Base-by-base conservation (phyloP, 2,888 invertebrate genomes). In the Drosophila anceps region DNA sequence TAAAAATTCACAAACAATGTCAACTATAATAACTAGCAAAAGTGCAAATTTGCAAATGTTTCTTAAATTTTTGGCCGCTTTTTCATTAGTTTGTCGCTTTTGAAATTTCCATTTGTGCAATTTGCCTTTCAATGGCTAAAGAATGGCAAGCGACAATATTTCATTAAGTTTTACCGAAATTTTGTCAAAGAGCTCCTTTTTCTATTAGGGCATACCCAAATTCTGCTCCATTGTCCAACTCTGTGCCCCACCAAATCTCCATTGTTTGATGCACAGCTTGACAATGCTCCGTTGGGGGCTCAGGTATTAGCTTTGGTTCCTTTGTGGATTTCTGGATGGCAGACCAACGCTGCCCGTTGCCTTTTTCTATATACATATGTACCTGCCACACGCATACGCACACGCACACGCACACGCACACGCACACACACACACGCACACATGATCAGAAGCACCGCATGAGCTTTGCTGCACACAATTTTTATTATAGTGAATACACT, bases 281-380 rank as follows among this genome's bases (percentile, higher is more conserved):
- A 58, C 12, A 33, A 41, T 15, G 33, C 57, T 24, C 46, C 54
- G 37, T 53, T 37, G 31, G 24, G 41, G n/a, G 18, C 31, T n/a
- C 59, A 13, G 48, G 31, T 41, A 59, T 33, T 27, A 43, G n/a
- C 41, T 50, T 54, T 68, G 41, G 29, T 29, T 41, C 31, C 39
- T 41, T 29, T 27, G 46, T 18, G 39, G 13, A 24, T 41, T 39
- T 55, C 48, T 37, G 53, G 39, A 66, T 48, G 53, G 37, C 39
- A 43, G 27, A 20, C 35, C 35, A 33, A 24, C 18, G 27, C 13
- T 39, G 63, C 48, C 48, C 48, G 31, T 39, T 64, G 63, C 31
- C 15, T 27, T 29, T 48, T 48, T 37, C 27, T 8, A 24, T 13
- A 44, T 9, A 27, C 27, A 46, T 46, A 0, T 29, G 27, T 29